phyloP scores from a whole-genome alignment of 2,888 invertebrate genomes.

The Dolomedes plantarius region DNA sequence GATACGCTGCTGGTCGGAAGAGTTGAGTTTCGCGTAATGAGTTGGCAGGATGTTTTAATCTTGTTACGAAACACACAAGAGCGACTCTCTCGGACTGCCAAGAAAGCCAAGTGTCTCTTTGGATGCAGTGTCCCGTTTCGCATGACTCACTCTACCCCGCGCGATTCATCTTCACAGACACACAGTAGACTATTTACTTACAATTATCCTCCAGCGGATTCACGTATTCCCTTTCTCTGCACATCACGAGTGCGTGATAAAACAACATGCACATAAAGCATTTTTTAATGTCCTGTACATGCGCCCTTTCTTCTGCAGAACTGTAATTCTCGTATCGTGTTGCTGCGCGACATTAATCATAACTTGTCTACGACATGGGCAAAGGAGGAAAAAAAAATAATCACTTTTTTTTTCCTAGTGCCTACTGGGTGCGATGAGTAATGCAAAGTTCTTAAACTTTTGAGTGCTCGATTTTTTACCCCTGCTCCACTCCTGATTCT shows the following conservation, averaged over 20 bases:
- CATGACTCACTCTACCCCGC: not conserved
- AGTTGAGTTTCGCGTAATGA: too few species aligned
- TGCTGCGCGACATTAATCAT: slow-evolving; percentile 56
- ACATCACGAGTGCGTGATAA: slow-evolving; percentile 52
- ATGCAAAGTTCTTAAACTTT: slow-evolving; percentile 29
- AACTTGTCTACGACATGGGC: slow-evolving; percentile 44
- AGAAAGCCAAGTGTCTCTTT: too few species aligned
- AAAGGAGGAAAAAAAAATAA: slow-evolving; percentile 16
- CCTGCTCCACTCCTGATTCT: not conserved
- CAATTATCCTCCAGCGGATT: not conserved
- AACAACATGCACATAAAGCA: slow-evolving; percentile 41
- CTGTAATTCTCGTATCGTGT: slow-evolving; percentile 46
- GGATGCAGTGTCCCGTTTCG: too few species aligned
- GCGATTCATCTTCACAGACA: not conserved
- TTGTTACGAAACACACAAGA: too few species aligned
- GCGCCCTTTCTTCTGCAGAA: slow-evolving; percentile 25
- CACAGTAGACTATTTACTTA: not conserved
- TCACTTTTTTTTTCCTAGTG: not conserved
- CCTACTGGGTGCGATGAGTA: slow-evolving; percentile 25
- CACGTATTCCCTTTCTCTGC: not conserved
- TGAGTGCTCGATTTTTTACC: not conserved
- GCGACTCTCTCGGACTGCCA: too few species aligned
- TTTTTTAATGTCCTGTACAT: slow-evolving; percentile 43
- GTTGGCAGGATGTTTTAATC: too few species aligned
- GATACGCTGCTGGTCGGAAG: too few species aligned